phyloP scores from a whole-genome alignment of 2,888 invertebrate genomes.

The Drosophila phalerata region DNA sequence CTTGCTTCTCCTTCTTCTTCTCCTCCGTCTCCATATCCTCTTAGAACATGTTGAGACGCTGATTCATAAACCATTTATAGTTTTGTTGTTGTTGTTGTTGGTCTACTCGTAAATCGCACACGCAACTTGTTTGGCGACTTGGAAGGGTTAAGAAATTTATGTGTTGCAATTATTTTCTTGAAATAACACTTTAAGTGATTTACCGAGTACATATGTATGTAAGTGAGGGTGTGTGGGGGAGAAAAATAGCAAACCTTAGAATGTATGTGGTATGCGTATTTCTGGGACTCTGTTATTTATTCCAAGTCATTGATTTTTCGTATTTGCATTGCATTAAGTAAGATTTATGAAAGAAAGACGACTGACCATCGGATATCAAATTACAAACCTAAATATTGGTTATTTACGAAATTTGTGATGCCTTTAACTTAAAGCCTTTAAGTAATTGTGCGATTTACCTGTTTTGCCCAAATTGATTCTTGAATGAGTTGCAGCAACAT shows the following conservation, averaged over 20 bases:
- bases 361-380: constrained; percentile 4
- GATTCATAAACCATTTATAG: constrained; percentile 81
- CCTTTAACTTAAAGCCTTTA: constrained; percentile 24
- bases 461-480: neutral
- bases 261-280: constrained; percentile 23
- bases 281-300: constrained; percentile 52
- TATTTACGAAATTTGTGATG: constrained; percentile 48
- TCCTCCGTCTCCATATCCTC: neutral
- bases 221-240: constrained; percentile 2
- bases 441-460: constrained; percentile 9
- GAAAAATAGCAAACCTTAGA: constrained; percentile 37
- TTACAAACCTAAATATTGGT: constrained; percentile 23
- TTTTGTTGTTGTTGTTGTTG: constrained; percentile 38
- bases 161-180: constrained; percentile 80
- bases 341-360: constrained; percentile 43
- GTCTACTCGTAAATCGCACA: constrained; percentile 60
- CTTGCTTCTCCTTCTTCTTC: constrained; percentile 3
- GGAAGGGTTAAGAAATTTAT: constrained; percentile 76
- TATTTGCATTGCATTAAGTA: constrained; percentile 56
- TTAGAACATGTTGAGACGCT: constrained; percentile 50
- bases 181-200: constrained; percentile 81
- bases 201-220: constrained; percentile 48
- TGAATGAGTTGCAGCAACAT: neutral
- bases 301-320: constrained; percentile 66
- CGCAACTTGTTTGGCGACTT: constrained; percentile 55